phyloP scores from a whole-genome alignment of 2,888 invertebrate genomes.

The Trissolcus brochymenae region DNA sequence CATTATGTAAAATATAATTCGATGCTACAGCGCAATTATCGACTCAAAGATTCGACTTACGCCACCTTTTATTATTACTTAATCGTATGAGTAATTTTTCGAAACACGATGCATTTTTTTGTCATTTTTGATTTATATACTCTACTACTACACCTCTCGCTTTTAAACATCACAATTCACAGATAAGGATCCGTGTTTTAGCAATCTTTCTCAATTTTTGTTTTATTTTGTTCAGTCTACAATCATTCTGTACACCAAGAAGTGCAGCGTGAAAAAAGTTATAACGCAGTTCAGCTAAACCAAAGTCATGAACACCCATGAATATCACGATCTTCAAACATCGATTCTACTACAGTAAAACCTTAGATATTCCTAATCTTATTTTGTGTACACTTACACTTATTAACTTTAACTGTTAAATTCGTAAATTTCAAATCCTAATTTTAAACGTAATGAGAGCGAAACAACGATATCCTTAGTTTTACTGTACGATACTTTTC shows the following conservation, averaged over 20 bases:
- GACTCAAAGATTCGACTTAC: slow-evolving; percentile 42
- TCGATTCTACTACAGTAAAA: slow-evolving; percentile 52
- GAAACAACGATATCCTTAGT: slow-evolving; percentile 34
- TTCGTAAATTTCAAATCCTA: slow-evolving; percentile 26
- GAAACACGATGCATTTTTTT: slow-evolving; percentile 7
- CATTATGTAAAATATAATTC: slow-evolving; percentile 54
- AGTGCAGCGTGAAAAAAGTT: slow-evolving; percentile 34
- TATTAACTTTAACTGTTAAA: slow-evolving; percentile 20
- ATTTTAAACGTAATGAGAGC: slow-evolving; percentile 16
- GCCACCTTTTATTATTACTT: slow-evolving; percentile 41
- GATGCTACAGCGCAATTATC: slow-evolving; percentile 50
- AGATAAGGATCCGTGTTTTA: slow-evolving; percentile 43
- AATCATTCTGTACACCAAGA: slow-evolving; percentile 54
- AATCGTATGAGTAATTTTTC: slow-evolving; percentile 45
- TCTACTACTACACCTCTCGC: slow-evolving; percentile 16
- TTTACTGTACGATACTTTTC: slow-evolving; percentile 37
- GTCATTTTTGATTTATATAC: slow-evolving; percentile 12
- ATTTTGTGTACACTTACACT: slow-evolving; percentile 32
- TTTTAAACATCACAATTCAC: slow-evolving; percentile 48
- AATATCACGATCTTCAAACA: slow-evolving; percentile 51
- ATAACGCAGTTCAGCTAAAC: slow-evolving; percentile 26
- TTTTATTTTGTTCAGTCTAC: slow-evolving; percentile 51
- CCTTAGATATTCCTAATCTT: slow-evolving; percentile 46
- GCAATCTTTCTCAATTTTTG: neutral
- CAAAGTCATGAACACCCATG: slow-evolving; percentile 35